phyloP scores from a whole-genome alignment of 2,113 vertebrate species.

The Todiramphus saurophagus region DNA sequence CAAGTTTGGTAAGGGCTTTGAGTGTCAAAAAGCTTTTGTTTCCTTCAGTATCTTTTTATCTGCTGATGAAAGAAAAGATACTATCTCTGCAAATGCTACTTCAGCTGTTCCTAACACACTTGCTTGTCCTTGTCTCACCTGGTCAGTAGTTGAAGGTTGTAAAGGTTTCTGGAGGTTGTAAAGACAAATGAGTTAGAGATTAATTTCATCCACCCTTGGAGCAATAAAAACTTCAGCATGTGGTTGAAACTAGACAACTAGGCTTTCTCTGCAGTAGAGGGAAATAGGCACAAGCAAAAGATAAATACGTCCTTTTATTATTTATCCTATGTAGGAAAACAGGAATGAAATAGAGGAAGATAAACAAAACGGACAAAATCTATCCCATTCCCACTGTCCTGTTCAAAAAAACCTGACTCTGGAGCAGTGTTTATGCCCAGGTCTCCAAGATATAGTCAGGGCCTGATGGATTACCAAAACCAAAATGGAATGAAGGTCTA shows the following conservation, averaged over 20 bases:
- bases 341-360: background rate
- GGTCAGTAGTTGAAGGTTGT: background rate
- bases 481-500: background rate
- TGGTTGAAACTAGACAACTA: background rate
- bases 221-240: background rate
- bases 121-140: slow-evolving; percentile 34
- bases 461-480: background rate
- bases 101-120: background rate
- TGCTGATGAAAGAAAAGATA: slow-evolving; percentile 33
- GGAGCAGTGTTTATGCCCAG: background rate
- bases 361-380: background rate
- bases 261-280: background rate
- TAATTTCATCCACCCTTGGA: background rate
- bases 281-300: background rate
- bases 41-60: background rate
- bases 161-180: background rate
- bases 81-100: background rate
- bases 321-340: background rate
- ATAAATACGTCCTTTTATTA: background rate
- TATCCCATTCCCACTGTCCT: background rate
- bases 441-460: background rate
- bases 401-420: background rate
- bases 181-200: background rate
- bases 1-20: background rate
- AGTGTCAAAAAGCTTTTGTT: slow-evolving; percentile 45